Percentiles rank a stretch among this genome's conserved stretches.
Evolutionary conservation across 2,797 vertebrate species (phyloP).

Genomic region (Denticeps clupeoides): DNA sequence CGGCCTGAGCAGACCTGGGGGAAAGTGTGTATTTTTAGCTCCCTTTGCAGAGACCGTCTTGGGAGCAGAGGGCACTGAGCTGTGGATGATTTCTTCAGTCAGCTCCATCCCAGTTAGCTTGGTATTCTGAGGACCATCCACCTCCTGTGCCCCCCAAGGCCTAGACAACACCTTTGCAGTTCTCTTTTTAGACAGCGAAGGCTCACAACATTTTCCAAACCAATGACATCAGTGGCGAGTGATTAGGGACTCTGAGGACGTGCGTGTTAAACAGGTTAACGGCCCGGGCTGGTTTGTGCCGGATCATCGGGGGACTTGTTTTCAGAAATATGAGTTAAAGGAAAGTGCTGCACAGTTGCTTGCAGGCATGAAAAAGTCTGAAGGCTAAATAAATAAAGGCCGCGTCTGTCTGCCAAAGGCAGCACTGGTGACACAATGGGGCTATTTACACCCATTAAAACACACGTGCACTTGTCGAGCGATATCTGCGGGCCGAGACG

Average conservation of each 20-base stretch:
- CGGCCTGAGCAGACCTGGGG: slow-evolving; percentile 31
- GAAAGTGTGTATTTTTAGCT: slow-evolving; percentile 41
- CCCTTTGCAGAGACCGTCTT: slow-evolving; percentile 30
- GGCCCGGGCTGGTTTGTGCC: too few species aligned
- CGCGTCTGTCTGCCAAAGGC: too few species aligned
- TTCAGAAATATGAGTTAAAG: too few species aligned
- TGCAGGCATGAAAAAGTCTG: too few species aligned
- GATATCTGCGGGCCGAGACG: too few species aligned
- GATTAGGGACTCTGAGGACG: slow-evolving; percentile 21
- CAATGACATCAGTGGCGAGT: slow-evolving; percentile 5
- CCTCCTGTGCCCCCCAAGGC: slow-evolving; percentile 27
- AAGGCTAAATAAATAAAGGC: too few species aligned
- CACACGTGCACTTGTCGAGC: too few species aligned
- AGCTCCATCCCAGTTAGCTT: slow-evolving; percentile 28
- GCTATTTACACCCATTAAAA: too few species aligned
- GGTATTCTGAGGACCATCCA: slow-evolving; percentile 32
- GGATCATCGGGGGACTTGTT: too few species aligned
- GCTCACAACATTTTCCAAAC: slow-evolving; percentile 7
- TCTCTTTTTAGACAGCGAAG: slow-evolving; percentile 16
- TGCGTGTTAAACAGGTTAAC: too few species aligned
- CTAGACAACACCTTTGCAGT: slow-evolving; percentile 28
- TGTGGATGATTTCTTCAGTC: slow-evolving; percentile 40
- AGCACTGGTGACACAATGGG: too few species aligned
- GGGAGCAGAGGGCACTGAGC: slow-evolving; percentile 38
- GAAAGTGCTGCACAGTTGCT: too few species aligned